Evolutionary conservation across 2,888 invertebrate species (phyloP), one percentile per base, ranked within the genome.

Genomic region (Gymnosoma rotundatum): DNA sequence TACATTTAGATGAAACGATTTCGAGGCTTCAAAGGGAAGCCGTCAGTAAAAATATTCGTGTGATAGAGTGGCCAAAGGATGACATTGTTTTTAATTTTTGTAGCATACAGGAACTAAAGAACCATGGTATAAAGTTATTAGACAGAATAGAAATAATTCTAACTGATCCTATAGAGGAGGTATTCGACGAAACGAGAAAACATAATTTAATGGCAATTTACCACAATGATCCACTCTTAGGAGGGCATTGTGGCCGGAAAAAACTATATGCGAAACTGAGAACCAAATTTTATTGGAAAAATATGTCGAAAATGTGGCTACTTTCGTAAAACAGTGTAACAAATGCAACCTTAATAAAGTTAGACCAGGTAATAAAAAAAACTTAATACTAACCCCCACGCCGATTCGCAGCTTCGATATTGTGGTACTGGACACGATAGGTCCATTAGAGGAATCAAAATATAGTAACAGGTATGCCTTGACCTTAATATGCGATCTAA

Each of bases 401-500:
- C 38, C 66, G 74, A 52, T 78, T 83, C 50, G 64, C 81, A n/a
- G 70, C 56, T 52, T 80, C 85, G 18, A 61, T 80, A 25, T 25
- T 25, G 25, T 25, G 25, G 25, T 25, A 56, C 38, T 84, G 36
- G 80, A 87, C 63, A 85, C 85, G 45, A 83, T 87, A 36, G 87
- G 86, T 45, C 83, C 85, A 64, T 76, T 87, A 20, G 64, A 63
- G n/a, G 81, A 75, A 48, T 85, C 80, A 18, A 3, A 36, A 9
- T 38, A 38, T 9, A 18, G 61, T 18, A 61, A 61, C 3, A 61
- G 38, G 12, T 61, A 61, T 38, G 36, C 38, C 16, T 38, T 61
- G 12, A 45, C 16, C 12, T 16, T 45, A 16, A 45, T 45, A 5
- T 45, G 45, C 14, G 45, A 45, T 12, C 16, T 45, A 14, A 45